These are phyloP conservation scores for Zonotrichia albicollis DNA, from an alignment of 2,797 vertebrate genomes.

Conservation along the genomic window DNA sequence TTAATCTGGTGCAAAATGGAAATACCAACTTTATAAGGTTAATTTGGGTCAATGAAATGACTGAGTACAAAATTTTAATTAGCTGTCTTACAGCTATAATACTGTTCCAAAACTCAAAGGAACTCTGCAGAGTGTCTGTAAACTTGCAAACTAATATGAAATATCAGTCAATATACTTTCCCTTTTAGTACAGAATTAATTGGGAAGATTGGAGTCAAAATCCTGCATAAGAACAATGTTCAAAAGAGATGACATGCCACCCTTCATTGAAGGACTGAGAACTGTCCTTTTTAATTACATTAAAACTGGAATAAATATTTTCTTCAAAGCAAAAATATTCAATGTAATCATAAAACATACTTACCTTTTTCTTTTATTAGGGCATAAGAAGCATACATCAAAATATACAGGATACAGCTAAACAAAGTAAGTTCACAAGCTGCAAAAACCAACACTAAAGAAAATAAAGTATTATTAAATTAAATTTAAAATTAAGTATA, in stretches of 20 bases:
- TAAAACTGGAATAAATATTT: not conserved
- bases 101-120: not conserved
- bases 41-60: conserved; percentile 36
- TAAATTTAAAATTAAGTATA: not conserved
- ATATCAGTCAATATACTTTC: not conserved
- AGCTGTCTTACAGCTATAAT: not conserved
- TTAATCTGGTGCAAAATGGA: not conserved
- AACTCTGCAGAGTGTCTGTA: not conserved
- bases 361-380: not conserved
- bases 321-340: not conserved
- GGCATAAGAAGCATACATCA: not conserved
- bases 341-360: not conserved
- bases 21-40: not conserved
- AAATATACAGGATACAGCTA: not conserved
- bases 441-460: not conserved
- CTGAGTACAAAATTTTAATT: conserved; percentile 18
- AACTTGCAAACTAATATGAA: not conserved
- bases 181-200: not conserved
- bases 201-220: not conserved
- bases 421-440: not conserved
- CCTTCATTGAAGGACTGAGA: not conserved
- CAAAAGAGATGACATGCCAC: not conserved
- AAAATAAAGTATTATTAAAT: too few relatives aligned
- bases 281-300: not conserved
- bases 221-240: not conserved